Evolutionary conservation across 2,888 invertebrate species (phyloP).

Genomic region (Drosophila greeni): DNA sequence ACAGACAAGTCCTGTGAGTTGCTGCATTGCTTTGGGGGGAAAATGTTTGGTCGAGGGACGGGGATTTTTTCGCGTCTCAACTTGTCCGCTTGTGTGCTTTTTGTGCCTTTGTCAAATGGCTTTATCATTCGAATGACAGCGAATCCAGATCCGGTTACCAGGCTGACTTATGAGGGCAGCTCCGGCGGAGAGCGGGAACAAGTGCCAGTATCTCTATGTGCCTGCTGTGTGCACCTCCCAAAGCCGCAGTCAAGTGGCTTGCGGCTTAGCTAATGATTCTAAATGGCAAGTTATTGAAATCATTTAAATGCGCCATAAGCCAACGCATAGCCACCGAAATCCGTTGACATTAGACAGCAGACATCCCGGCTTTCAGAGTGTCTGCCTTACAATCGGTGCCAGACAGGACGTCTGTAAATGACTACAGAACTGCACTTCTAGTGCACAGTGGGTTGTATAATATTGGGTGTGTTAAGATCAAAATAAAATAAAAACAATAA

Average conservation of each 20-base stretch:
- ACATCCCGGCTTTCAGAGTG: not conserved
- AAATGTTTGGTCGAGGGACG: not conserved
- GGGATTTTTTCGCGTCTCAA: slow-evolving; percentile 44
- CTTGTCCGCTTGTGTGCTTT: slow-evolving; percentile 51
- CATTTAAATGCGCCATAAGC: slow-evolving; percentile 44
- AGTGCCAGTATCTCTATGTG: slow-evolving; percentile 1
- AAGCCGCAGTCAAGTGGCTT: slow-evolving; percentile 44
- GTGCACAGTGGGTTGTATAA: slow-evolving; percentile 9
- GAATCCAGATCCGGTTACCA: slow-evolving; percentile 46
- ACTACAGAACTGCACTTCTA: slow-evolving; percentile 15
- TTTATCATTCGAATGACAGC: slow-evolving; percentile 64
- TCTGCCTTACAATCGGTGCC: slow-evolving; percentile 17
- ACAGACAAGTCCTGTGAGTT: slow-evolving; percentile 43
- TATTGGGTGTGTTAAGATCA: no score
- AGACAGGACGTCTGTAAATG: slow-evolving; percentile 38
- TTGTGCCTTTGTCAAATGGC: slow-evolving; percentile 55
- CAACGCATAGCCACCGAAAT: slow-evolving; percentile 36
- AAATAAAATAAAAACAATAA: no score
- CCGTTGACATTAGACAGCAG: slow-evolving; percentile 17
- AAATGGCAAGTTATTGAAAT: slow-evolving; percentile 56
- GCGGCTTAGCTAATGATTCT: slow-evolving; percentile 51
- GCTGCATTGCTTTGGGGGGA: slow-evolving; percentile 28
- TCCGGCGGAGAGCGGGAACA: not conserved
- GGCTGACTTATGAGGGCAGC: slow-evolving; percentile 32
- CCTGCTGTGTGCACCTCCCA: slow-evolving; percentile 13